Evolutionary conservation across 2,888 invertebrate genomes (phyloP).

Genomic region (Ctena decussata): DNA sequence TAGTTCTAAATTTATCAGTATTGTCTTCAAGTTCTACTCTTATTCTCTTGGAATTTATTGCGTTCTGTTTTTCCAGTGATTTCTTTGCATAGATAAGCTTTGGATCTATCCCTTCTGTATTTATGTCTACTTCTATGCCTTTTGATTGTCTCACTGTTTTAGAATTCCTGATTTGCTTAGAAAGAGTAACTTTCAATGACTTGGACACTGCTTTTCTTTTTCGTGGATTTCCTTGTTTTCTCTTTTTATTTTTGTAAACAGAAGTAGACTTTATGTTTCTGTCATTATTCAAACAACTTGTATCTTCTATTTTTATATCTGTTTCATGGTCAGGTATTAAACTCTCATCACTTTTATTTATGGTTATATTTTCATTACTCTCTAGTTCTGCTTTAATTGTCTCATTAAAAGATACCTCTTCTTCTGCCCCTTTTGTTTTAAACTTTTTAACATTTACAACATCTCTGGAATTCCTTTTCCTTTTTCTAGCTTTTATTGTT

Average conservation of each 20-base stretch:
- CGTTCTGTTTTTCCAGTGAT: slow-evolving; percentile 1
- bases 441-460: neutral
- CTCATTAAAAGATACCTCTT: neutral
- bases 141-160: too few relatives aligned
- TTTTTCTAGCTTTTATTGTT: neutral
- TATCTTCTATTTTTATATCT: neutral
- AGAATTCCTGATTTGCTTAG: too few relatives aligned
- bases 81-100: slow-evolving; percentile 12
- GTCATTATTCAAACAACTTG: neutral
- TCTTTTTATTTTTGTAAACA: too few relatives aligned
- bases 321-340: neutral
- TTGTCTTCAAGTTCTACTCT: slow-evolving; percentile 7
- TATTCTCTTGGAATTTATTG: neutral
- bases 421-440: neutral
- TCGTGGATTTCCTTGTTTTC: neutral
- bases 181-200: neutral
- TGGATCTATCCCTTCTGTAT: slow-evolving; percentile 1
- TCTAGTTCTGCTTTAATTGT: neutral
- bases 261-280: neutral
- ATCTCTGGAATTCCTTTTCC: neutral
- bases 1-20: slow-evolving; percentile 4
- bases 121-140: neutral
- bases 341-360: neutral
- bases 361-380: neutral
- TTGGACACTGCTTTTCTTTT: neutral